A percentile compares a stretch with the other conserved stretches of the same genome.
phyloP scores from a whole-genome alignment of 2,888 invertebrate genomes.

The Opisthograptis luteolata region DNA sequence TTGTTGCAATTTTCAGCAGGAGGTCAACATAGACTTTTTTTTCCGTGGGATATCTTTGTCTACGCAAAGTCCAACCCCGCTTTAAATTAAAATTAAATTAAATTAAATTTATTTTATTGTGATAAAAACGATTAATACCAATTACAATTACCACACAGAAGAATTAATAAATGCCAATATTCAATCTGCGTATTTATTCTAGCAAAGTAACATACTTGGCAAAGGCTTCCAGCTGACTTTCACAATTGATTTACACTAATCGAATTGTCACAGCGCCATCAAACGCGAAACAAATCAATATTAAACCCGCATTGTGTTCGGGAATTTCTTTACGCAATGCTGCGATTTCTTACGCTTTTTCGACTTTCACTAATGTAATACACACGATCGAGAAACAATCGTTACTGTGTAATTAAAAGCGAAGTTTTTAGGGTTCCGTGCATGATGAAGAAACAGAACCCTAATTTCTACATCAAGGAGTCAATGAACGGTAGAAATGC shows the following conservation, averaged over 20 bases:
- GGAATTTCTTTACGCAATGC: slow-evolving; percentile 34
- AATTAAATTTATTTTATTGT: too few relatives aligned
- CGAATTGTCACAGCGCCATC: slow-evolving; percentile 17
- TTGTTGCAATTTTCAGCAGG: too few relatives aligned
- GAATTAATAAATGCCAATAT: not conserved
- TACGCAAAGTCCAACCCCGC: too few relatives aligned
- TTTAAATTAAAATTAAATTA: too few relatives aligned
- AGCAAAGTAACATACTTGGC: slow-evolving; percentile 1
- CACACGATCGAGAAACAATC: slow-evolving; percentile 21
- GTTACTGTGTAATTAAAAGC: slow-evolving; percentile 38
- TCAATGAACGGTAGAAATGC: too few relatives aligned
- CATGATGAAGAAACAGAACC: too few relatives aligned
- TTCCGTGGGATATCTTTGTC: too few relatives aligned
- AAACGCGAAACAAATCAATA: slow-evolving; percentile 31
- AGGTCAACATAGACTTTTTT: too few relatives aligned
- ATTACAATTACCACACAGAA: too few relatives aligned
- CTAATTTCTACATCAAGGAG: too few relatives aligned
- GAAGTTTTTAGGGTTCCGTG: too few relatives aligned
- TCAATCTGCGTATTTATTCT: not conserved
- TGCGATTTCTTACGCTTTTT: slow-evolving; percentile 34
- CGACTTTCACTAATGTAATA: slow-evolving; percentile 36
- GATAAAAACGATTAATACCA: too few relatives aligned
- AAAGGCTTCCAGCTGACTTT: slow-evolving; percentile 4
- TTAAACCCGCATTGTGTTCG: slow-evolving; percentile 28
- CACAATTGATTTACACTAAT: slow-evolving; percentile 19